These are phyloP conservation scores for Poecile montanus DNA, from an alignment of 2,797 vertebrate species.

Conservation along the genomic window DNA sequence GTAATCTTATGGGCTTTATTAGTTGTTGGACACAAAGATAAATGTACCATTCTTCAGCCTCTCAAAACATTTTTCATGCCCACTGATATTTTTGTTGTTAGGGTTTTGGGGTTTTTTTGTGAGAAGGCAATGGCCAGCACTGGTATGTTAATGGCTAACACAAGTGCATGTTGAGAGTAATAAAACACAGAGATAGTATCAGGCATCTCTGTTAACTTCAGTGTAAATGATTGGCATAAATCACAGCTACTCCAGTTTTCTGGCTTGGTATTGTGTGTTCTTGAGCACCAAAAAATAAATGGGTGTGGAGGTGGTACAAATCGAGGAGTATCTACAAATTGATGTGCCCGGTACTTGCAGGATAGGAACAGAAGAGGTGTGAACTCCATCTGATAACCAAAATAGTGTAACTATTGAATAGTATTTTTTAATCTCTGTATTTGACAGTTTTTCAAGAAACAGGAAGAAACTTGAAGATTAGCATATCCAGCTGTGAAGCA, in stretches of 20 bases:
- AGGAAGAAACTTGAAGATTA: neutral
- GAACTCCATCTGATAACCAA: neutral
- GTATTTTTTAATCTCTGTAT: neutral
- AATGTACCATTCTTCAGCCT: neutral
- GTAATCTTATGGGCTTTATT: neutral
- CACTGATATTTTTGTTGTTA: neutral
- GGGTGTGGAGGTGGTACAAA: neutral
- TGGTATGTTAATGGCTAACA: slow-evolving; percentile 44
- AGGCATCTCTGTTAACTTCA: neutral
- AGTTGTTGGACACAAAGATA: neutral
- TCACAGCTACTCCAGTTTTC: neutral
- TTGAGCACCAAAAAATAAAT: neutral
- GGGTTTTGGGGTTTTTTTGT: neutral
- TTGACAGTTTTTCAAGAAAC: neutral
- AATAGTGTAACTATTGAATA: neutral
- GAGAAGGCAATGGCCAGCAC: neutral
- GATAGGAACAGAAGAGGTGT: neutral
- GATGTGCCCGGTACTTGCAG: neutral
- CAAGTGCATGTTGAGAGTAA: neutral
- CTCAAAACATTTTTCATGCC: slow-evolving; percentile 6
- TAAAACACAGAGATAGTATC: slow-evolving; percentile 16
- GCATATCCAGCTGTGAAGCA: neutral
- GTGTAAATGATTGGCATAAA: neutral
- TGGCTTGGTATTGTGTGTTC: neutral
- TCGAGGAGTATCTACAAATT: neutral